Conservation (phyloP, 2,113 vertebrate species). For the Sapajus apella region DNA sequence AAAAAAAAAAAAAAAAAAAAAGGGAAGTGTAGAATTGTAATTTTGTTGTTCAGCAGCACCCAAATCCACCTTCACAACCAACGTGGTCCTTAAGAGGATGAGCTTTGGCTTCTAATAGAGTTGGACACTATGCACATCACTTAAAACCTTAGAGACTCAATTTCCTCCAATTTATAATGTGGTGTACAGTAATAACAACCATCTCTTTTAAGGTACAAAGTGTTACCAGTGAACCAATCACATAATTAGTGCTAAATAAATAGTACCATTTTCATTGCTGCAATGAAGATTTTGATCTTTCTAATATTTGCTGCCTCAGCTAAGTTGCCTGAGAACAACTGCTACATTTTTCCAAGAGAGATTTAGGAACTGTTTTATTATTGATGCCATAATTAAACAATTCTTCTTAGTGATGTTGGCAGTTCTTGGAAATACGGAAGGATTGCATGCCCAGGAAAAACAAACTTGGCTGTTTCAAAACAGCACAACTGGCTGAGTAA, state of each 20-base stretch:
- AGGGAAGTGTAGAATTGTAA: background rate
- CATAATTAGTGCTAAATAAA: background rate
- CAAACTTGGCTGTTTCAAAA: background rate
- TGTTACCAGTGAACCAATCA: background rate
- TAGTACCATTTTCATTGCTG: background rate
- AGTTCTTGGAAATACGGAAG: background rate
- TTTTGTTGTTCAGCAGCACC: background rate
- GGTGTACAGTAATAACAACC: background rate
- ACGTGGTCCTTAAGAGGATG: background rate
- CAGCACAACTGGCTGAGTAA: background rate
- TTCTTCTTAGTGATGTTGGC: background rate
- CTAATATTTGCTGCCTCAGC: background rate
- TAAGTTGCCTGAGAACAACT: background rate
- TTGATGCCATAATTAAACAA: background rate
- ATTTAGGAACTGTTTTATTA: background rate
- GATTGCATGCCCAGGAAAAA: background rate
- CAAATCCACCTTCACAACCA: background rate
- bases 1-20: too few relatives aligned
- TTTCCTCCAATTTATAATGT: background rate
- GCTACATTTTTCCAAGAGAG: background rate
- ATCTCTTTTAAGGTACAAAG: background rate
- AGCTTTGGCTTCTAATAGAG: background rate
- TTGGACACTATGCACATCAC: background rate
- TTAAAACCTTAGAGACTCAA: background rate
- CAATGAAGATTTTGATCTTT: background rate